phyloP scores from a whole-genome alignment of 2,797 vertebrate species.

The Erpetoichthys calabaricus region DNA sequence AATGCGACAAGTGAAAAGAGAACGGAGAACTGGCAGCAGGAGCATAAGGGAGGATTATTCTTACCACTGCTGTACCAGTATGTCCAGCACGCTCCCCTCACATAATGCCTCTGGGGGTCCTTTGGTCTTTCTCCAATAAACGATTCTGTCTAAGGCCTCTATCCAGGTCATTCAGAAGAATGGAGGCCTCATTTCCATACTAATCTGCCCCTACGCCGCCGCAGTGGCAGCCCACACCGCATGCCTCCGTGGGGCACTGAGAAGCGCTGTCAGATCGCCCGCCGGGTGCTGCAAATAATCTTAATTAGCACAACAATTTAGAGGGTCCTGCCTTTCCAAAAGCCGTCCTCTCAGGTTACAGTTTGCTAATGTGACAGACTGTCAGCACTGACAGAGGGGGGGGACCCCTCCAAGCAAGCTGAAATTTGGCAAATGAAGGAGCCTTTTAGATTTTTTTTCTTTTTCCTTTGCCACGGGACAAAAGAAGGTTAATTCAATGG shows the following conservation, averaged over 20 bases:
- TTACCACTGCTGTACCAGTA: no score
- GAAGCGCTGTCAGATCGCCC: slow-evolving; percentile 61
- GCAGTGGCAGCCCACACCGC: slow-evolving; percentile 57
- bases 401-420: slow-evolving; percentile 38
- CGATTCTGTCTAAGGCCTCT: no score
- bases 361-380: slow-evolving; percentile 38
- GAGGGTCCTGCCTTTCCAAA: slow-evolving; percentile 39
- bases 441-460: slow-evolving; percentile 15
- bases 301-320: slow-evolving; percentile 71
- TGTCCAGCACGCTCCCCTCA: no score
- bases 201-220: slow-evolving; percentile 48
- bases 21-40: no score
- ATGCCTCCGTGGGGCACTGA: slow-evolving; percentile 71
- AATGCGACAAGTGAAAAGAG: no score
- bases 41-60: no score
- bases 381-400: slow-evolving; percentile 37
- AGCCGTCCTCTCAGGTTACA: slow-evolving; percentile 51
- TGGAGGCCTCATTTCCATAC: slow-evolving; percentile 50
- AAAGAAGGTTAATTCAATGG: slow-evolving; percentile 64
- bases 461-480: slow-evolving; percentile 28
- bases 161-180: no score
- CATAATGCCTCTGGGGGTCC: no score
- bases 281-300: slow-evolving; percentile 64
- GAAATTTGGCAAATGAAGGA: slow-evolving; percentile 54
- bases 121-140: no score